These are phyloP conservation scores for Allolobophora icterica DNA, from an alignment of 2,888 invertebrate species.

Conservation along the genomic window DNA sequence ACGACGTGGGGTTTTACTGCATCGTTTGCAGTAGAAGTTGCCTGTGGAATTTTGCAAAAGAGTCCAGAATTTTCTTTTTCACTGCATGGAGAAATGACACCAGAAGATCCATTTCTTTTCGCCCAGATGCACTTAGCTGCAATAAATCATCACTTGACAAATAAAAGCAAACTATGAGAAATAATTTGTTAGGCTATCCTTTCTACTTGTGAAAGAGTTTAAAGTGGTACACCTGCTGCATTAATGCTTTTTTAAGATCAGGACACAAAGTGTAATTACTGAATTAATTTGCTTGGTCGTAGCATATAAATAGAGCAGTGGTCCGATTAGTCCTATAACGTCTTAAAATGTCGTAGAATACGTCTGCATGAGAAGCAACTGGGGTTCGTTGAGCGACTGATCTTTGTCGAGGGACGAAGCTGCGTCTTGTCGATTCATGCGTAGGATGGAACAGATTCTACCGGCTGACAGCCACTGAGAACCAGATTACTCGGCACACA, in stretches of 20 bases:
- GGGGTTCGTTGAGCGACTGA: background rate
- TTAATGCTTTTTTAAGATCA: too few relatives aligned
- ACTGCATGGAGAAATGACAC: constrained; percentile 4
- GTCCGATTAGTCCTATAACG: background rate
- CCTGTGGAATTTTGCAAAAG: constrained; percentile 46
- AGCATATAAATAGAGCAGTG: too few relatives aligned
- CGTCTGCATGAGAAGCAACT: background rate
- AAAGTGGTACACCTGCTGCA: too few relatives aligned
- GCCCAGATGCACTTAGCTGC: background rate
- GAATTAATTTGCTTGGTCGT: too few relatives aligned
- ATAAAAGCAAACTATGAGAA: background rate
- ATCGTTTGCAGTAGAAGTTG: constrained; percentile 51
- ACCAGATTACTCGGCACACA: background rate
- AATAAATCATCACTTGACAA: background rate
- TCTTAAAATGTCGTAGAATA: background rate
- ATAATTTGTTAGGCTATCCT: background rate
- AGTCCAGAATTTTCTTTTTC: constrained; percentile 38
- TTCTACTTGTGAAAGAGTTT: background rate
- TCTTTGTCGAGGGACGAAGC: background rate
- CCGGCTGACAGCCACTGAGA: background rate
- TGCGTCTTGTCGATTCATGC: background rate
- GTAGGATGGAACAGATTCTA: background rate
- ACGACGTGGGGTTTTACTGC: constrained; percentile 58
- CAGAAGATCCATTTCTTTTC: constrained; percentile 32
- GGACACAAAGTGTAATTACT: too few relatives aligned